Evolutionary conservation across 2,888 invertebrate genomes (phyloP), one percentile per base, ranked within the genome.

Genomic region (Selenia dentaria): DNA sequence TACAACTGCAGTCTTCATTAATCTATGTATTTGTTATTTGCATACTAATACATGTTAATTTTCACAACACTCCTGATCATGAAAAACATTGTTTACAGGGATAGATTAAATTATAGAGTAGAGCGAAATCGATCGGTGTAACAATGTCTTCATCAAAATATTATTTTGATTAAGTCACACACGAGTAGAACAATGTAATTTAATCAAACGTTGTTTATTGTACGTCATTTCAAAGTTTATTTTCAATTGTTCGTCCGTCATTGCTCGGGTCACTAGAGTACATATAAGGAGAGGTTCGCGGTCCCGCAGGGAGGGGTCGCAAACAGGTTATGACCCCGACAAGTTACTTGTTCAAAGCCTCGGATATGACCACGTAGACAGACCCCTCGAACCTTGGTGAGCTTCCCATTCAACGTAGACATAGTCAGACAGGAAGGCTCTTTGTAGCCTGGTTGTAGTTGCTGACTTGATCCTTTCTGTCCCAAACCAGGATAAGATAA

Each of bases 321-420:
- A 86, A 88, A 88, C 89, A 89, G 89, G 89, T 88, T 89, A 87
- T 89, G 89, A 89, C 89, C 89, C 83, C 87, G 85, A 86, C 88
- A 83, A 89, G 85, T 87, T 84, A 85, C 87, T 88, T 79, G 87
- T 80, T 83, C 79, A 79, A 80, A 84, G 83, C 81, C 77, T 82
- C 74, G 70, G 64, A 74, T 69, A 63, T 67, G 71, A 69, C 89
- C 83, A 85, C 55, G 51, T 49, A 58, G 31, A 43, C 69, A 81
- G 86, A 82, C 54, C 84, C 63, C 66, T 59, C 57, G 58, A 59
- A 52, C 57, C 58, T 62, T 66, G 62, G 65, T 51, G 62, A 61
- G 54, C 51, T 51, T 54, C 68, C 72, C 65, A 57, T 29, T 55
- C 63, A 48, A 34, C 43, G 48, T 49, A 47, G 44, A 44, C 22